Evolutionary conservation across 2,113 vertebrate species (phyloP).

Genomic region (Rhizomys pruinosus): DNA sequence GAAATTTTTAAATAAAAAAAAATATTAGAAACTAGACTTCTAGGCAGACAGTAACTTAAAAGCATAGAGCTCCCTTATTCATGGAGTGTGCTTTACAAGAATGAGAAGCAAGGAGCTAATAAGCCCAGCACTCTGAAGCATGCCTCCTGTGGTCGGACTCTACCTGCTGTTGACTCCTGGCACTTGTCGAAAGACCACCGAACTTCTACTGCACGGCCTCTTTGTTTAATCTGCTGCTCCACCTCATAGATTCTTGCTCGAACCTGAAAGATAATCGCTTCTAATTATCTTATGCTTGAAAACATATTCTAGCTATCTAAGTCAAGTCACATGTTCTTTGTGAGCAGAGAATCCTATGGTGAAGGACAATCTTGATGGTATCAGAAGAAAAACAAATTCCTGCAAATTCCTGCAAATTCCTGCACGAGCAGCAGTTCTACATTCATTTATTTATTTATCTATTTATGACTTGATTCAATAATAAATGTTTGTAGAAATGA

Average conservation of each 20-base stretch:
- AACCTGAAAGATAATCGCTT: constrained; percentile 81
- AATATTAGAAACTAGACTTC: neutral
- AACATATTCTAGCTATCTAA: neutral
- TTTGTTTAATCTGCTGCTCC: constrained; percentile 89
- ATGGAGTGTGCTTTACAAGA: no score
- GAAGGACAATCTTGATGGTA: neutral
- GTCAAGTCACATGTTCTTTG: constrained; percentile 24
- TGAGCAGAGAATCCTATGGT: neutral
- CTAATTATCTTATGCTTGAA: constrained; percentile 47
- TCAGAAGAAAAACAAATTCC: neutral
- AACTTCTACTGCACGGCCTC: constrained; percentile 88
- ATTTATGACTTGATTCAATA: neutral
- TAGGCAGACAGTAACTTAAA: neutral
- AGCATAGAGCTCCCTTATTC: neutral
- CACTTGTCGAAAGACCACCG: constrained; percentile 90
- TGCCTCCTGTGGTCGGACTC: accelerated
- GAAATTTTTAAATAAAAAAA: neutral
- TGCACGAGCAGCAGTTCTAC: neutral
- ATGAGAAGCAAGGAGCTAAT: neutral
- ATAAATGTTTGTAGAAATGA: neutral
- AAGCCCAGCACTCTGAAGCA: neutral
- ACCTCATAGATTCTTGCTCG: constrained; percentile 87
- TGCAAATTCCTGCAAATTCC: neutral
- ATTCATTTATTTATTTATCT: neutral
- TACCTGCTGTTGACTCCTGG: constrained; percentile 89